Evolutionary conservation across 2,113 vertebrate species (phyloP), one percentile per base, ranked within the genome.

Genomic region (Tetraodon nigroviridis): DNA sequence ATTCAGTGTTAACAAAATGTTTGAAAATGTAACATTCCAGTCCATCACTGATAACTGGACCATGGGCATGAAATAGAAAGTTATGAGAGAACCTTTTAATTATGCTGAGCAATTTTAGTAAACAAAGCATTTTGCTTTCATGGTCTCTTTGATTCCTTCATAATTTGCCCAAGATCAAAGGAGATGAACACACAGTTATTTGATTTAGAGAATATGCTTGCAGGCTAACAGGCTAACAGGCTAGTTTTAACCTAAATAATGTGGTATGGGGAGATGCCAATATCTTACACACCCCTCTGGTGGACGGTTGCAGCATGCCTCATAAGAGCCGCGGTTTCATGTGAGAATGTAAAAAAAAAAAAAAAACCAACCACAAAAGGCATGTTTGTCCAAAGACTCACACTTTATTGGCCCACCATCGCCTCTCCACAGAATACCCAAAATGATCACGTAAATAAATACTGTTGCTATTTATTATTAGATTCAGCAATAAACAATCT

Each of bases 391-490:
- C 72, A 78, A 81, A 73, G 29, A 46, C 71, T 63, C 69, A 84
- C 76, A 72, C 73, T 88, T 86, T 88, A 86, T 81, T 85, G 73
- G 82, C 60, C 73, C 75, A 27, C 48, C 62, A 69, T 71, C 66
- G 22, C 63, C 46, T 58, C 51, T 54, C 46, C 21, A 77, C 80
- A 80, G 68, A 79, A 79, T 66, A 89, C 55, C 70, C 64, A 86
- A 50, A 76, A 67, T 64, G 29, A 70, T 64, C 52, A 79, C 74
- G 41, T 79, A 76, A 70, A 81, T 83, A 81, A 87, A 79, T 79
- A 82, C 64, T 61, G 40, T 64, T 48, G 19, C 56, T 49, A 69
- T 32, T 64, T 37, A 76, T 82, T 57, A 72, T 70, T 72, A 75
- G 71, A 37, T 76, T 64, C 4, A 69, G 72, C 81, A 76, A 66